Conservation (phyloP, 1,140 invertebrate species). For the Magallana ariakensis region DNA sequence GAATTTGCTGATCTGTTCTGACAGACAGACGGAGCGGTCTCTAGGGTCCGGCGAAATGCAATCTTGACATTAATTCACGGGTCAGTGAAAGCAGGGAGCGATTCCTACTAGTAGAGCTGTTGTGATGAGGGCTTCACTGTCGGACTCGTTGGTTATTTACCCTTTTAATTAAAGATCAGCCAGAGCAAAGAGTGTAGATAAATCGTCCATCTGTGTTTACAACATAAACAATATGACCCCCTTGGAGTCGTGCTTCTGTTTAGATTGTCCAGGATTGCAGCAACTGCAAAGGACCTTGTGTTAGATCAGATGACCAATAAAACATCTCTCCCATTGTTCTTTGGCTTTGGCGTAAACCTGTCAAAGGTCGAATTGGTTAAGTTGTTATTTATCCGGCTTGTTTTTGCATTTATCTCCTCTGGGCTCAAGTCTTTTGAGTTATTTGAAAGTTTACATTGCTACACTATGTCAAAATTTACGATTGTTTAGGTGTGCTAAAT, state of each 20-base stretch:
- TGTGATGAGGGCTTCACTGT: not conserved
- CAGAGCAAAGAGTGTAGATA: not conserved
- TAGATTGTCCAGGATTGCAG: slow-evolving; percentile 23
- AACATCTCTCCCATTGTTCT: not conserved
- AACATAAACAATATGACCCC: not conserved
- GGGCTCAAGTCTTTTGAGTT: not conserved
- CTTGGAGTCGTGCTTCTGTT: not conserved
- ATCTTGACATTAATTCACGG: not conserved
- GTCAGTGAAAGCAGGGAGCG: not conserved
- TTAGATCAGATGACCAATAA: slow-evolving; percentile 15
- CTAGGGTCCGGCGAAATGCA: not conserved
- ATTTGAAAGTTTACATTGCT: slow-evolving; percentile 16
- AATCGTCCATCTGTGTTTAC: slow-evolving; percentile 34
- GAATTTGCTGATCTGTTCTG: not conserved
- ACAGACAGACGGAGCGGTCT: not conserved
- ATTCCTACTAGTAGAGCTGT: not conserved
- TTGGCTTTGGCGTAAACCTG: not conserved
- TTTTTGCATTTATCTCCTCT: not conserved
- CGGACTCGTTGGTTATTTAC: not conserved
- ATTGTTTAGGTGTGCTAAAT: not conserved
- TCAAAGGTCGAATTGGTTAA: not conserved
- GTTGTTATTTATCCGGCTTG: not conserved
- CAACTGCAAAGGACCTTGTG: not conserved
- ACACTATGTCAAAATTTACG: not conserved
- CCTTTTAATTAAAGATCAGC: not conserved